These are phyloP conservation scores for Habroteleia sp. DNA, from an alignment of 2,888 invertebrate species.

Conservation along the genomic window DNA sequence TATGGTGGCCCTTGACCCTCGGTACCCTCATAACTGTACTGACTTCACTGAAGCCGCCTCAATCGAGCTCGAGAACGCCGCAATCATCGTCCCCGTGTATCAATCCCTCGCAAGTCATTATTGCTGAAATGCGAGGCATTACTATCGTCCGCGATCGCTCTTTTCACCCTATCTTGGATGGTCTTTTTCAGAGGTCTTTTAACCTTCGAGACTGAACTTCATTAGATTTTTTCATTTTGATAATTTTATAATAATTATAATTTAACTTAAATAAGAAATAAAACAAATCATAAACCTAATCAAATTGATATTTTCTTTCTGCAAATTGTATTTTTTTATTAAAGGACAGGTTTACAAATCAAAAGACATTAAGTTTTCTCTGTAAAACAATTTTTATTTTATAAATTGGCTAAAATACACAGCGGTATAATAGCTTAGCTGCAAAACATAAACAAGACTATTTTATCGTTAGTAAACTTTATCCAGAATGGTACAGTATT, in stretches of 20 bases:
- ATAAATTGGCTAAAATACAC: constrained; percentile 65
- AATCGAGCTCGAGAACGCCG: constrained; percentile 72
- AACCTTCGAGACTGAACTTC: constrained; percentile 39
- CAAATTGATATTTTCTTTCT: no score
- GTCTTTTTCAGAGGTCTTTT: constrained; percentile 55
- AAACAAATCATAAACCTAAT: no score
- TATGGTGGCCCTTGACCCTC: constrained; percentile 76
- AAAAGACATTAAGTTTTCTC: constrained; percentile 13
- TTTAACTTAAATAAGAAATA: no score
- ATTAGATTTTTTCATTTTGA: constrained; percentile 9
- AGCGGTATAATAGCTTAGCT: constrained; percentile 59
- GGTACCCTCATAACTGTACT: constrained; percentile 69
- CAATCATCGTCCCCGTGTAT: constrained; percentile 78
- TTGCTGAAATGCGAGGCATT: constrained; percentile 76
- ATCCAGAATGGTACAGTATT: constrained; percentile 58
- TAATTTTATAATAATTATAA: no score
- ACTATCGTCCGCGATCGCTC: constrained; percentile 63
- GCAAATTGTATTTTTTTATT: no score
- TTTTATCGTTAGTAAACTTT: constrained; percentile 62
- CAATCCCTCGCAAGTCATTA: constrained; percentile 79
- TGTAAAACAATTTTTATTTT: constrained; percentile 61
- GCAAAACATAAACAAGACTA: constrained; percentile 61
- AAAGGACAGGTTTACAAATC: no score
- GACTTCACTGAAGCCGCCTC: constrained; percentile 77
- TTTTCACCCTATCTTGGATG: constrained; percentile 40